These are phyloP conservation scores for Oreotrochilus melanogaster DNA, from an alignment of 2,113 vertebrate species.

Conservation along the genomic window DNA sequence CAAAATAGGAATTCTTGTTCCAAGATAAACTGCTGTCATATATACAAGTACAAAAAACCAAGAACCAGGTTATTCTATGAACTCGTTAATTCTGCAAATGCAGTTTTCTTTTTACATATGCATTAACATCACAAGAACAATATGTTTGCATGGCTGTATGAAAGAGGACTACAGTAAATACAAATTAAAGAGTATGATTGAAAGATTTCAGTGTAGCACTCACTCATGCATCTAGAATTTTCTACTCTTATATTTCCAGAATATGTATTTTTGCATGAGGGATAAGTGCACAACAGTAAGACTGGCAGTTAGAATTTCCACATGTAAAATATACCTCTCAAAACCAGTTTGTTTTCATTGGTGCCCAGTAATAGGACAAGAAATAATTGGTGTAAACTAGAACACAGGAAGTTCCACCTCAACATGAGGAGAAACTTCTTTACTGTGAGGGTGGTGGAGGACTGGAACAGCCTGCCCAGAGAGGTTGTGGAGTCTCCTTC, in stretches of 20 bases:
- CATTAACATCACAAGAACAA: conserved; percentile 34
- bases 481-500: too few relatives aligned
- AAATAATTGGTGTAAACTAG: too few relatives aligned
- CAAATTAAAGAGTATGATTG: not conserved
- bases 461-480: too few relatives aligned
- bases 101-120: not conserved
- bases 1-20: conserved; percentile 17
- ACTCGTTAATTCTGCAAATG: not conserved
- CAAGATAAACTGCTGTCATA: conserved; percentile 10
- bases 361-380: too few relatives aligned
- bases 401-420: too few relatives aligned
- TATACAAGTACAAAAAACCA: conserved; percentile 7
- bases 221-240: not conserved
- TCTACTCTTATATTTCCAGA: not conserved
- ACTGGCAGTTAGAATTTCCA: not conserved
- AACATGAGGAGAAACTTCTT: too few relatives aligned
- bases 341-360: too few relatives aligned
- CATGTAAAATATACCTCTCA: not conserved
- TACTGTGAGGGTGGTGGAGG: too few relatives aligned
- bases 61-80: conserved; percentile 9
- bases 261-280: not conserved
- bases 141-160: not conserved
- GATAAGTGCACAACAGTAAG: not conserved
- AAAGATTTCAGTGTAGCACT: not conserved
- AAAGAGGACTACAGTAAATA: not conserved